These are phyloP conservation scores for Ellobium chinense DNA, from an alignment of 2,888 invertebrate genomes.

Conservation along the genomic window DNA sequence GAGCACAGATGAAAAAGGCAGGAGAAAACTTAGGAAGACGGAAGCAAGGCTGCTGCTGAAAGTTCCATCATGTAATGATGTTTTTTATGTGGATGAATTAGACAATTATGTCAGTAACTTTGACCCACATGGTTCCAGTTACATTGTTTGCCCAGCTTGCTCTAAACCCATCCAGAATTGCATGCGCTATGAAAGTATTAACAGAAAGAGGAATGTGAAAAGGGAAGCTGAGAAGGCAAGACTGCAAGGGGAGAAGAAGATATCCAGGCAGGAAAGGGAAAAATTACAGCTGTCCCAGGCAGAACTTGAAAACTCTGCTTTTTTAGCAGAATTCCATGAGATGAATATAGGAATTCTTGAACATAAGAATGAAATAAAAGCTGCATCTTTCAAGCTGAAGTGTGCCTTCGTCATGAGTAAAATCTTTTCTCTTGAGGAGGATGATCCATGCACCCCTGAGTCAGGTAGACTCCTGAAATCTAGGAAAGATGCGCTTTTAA, in stretches of 20 bases:
- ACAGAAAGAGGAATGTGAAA: slow-evolving; percentile 1
- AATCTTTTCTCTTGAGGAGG: slow-evolving; percentile 10
- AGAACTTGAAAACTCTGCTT: background rate
- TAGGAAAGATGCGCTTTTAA: slow-evolving; percentile 18
- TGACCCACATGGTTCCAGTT: slow-evolving; percentile 14
- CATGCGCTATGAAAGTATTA: slow-evolving; percentile 33
- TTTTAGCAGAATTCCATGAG: background rate
- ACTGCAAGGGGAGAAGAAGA: background rate
- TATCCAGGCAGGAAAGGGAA: background rate
- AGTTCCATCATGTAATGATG: slow-evolving; percentile 39
- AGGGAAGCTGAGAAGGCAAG: background rate
- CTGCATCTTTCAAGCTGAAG: slow-evolving; percentile 26
- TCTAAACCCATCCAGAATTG: slow-evolving; percentile 39
- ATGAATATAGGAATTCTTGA: no score
- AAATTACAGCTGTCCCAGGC: background rate
- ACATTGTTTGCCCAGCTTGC: slow-evolving; percentile 44
- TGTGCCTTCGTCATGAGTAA: slow-evolving; percentile 28
- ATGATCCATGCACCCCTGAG: background rate
- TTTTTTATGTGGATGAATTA: slow-evolving; percentile 41
- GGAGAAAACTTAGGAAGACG: background rate
- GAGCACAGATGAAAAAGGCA: background rate
- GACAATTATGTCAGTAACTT: slow-evolving; percentile 34
- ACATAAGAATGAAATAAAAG: background rate
- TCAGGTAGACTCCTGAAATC: background rate
- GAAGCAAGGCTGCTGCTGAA: slow-evolving; percentile 9